Percentiles rank a stretch among this genome's conserved stretches.
Evolutionary conservation across 2,113 vertebrate species (phyloP).

Genomic region (Orientallactaga bullata): DNA sequence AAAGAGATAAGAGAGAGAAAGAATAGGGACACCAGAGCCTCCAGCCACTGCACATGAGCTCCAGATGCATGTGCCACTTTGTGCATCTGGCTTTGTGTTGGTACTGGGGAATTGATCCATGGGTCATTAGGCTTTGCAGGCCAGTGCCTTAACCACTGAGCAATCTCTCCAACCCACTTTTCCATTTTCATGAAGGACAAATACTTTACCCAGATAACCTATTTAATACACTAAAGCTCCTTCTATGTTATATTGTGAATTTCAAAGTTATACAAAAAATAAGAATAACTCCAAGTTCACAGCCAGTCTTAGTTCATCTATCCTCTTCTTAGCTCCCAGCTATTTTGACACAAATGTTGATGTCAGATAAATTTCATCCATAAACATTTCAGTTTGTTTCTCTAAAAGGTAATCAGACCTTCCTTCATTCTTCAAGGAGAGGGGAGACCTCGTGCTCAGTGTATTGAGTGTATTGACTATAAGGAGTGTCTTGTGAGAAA

Average conservation of each 20-base stretch:
- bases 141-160: too few species aligned
- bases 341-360: neutral
- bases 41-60: too few species aligned
- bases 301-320: neutral
- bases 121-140: too few species aligned
- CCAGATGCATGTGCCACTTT: too few species aligned
- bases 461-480: neutral
- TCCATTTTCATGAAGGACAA: conserved; percentile 10
- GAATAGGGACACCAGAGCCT: too few species aligned
- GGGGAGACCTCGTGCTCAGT: neutral
- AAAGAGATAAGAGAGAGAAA: too few species aligned
- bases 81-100: too few species aligned
- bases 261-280: neutral
- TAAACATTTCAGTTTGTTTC: neutral
- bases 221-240: neutral
- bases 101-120: too few species aligned
- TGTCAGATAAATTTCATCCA: neutral
- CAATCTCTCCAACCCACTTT: neutral
- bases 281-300: neutral
- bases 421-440: neutral
- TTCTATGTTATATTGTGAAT: neutral
- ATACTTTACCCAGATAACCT: neutral
- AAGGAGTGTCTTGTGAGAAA: neutral
- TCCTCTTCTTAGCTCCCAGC: neutral
- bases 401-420: neutral